Evolutionary conservation across 2,888 invertebrate genomes (phyloP).

Genomic region (Hirtodrosophila histrioides): DNA sequence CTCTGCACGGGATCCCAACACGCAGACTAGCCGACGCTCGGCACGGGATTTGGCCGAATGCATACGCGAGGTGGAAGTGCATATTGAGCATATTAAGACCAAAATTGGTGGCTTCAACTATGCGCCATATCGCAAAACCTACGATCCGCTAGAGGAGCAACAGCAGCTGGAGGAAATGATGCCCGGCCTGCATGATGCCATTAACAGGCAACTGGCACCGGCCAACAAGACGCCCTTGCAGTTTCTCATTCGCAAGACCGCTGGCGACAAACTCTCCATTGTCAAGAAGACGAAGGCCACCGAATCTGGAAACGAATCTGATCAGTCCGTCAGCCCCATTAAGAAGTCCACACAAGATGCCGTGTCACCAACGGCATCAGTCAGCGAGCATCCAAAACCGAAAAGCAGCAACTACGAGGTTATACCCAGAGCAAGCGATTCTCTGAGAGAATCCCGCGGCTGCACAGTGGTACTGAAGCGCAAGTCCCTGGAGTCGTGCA

Average conservation of each 20-base stretch:
- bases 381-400: slow-evolving; percentile 47
- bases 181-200: slow-evolving; percentile 83
- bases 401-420: slow-evolving; percentile 81
- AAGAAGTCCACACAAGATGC: slow-evolving; percentile 40
- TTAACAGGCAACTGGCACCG: slow-evolving; percentile 70
- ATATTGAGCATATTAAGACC: slow-evolving; percentile 89
- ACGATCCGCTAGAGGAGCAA: slow-evolving; percentile 87
- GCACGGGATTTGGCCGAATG: slow-evolving; percentile 86
- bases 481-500: slow-evolving; percentile 71
- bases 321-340: slow-evolving; percentile 68
- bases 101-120: slow-evolving; percentile 90
- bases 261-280: slow-evolving; percentile 83
- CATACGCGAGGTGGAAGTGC: slow-evolving; percentile 89
- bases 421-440: slow-evolving; percentile 70
- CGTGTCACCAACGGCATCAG: background rate
- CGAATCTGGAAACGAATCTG: slow-evolving; percentile 81
- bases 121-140: slow-evolving; percentile 89
- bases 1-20: slow-evolving; percentile 90
- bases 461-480: slow-evolving; percentile 83
- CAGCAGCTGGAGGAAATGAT: slow-evolving; percentile 89
- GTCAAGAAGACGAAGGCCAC: slow-evolving; percentile 78
- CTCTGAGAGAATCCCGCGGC: slow-evolving; percentile 67
- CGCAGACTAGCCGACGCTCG: slow-evolving; percentile 80
- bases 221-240: slow-evolving; percentile 82
- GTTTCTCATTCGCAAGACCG: slow-evolving; percentile 84